Conservation (phyloP, 1,140 invertebrate species). For the Calliopsis andreniformis region DNA sequence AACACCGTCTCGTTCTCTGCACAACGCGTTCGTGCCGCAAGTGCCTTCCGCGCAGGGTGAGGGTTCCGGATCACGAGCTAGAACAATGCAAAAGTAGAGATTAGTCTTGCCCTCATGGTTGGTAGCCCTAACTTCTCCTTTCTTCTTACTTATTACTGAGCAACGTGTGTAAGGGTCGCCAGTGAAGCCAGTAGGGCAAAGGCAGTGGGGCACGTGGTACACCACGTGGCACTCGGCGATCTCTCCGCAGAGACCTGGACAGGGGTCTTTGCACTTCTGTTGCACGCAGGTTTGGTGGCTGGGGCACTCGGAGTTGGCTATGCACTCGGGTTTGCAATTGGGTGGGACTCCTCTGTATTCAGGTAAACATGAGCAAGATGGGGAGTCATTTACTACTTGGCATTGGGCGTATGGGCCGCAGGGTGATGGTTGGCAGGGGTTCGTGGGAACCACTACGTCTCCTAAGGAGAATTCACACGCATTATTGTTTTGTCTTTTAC, state of each 20-base stretch:
- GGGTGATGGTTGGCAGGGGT: slow-evolving; percentile 82
- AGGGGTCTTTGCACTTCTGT: slow-evolving; percentile 87
- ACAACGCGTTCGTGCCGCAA: slow-evolving; percentile 81
- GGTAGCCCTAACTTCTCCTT: background rate
- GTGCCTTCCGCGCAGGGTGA: slow-evolving; percentile 85
- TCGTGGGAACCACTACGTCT: slow-evolving; percentile 43
- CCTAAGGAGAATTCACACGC: slow-evolving; percentile 53
- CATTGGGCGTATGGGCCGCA: slow-evolving; percentile 88
- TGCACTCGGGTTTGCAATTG: slow-evolving; percentile 84
- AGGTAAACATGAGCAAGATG: slow-evolving; percentile 85
- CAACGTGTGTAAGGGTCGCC: slow-evolving; percentile 85
- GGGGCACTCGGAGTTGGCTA: slow-evolving; percentile 84
- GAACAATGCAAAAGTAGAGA: slow-evolving; percentile 29
- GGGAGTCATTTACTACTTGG: slow-evolving; percentile 82
- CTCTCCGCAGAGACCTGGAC: slow-evolving; percentile 84
- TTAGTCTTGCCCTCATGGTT: background rate
- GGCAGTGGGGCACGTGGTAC: slow-evolving; percentile 85
- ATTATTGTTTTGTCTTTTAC: background rate
- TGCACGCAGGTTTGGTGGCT: slow-evolving; percentile 85
- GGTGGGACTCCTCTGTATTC: slow-evolving; percentile 84
- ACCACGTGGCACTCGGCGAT: slow-evolving; percentile 85
- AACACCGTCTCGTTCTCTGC: slow-evolving; percentile 76
- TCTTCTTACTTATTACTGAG: slow-evolving; percentile 77
- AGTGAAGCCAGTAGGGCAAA: slow-evolving; percentile 82
- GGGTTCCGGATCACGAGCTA: slow-evolving; percentile 39